Evolutionary conservation across 2,113 vertebrate species (phyloP).

Genomic region (Eurypyga helias): DNA sequence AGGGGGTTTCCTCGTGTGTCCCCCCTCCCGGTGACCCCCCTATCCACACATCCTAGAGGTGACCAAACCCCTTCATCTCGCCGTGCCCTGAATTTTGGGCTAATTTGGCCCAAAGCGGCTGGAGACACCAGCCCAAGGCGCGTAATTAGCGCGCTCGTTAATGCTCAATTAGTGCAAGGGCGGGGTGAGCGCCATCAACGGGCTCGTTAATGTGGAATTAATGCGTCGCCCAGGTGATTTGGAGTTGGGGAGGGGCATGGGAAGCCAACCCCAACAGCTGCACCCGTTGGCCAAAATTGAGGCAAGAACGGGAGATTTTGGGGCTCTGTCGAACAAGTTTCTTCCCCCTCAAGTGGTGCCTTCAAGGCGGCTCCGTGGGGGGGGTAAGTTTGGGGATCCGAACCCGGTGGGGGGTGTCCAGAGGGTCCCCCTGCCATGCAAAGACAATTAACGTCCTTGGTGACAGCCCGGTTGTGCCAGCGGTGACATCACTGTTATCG

Average conservation of each 20-base stretch:
- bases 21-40: not conserved
- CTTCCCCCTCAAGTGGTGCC: not conserved
- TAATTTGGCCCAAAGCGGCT: not conserved
- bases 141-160: not conserved
- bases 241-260: not conserved
- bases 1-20: not conserved
- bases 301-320: not conserved
- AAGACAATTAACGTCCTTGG: not conserved
- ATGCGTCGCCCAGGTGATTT: no score
- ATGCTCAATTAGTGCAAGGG: not conserved
- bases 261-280: not conserved
- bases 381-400: not conserved
- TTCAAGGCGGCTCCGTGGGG: not conserved
- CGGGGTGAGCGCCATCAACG: not conserved
- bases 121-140: fast-evolving
- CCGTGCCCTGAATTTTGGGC: not conserved
- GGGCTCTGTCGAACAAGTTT: not conserved
- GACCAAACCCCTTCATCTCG: not conserved
- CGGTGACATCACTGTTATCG: not conserved
- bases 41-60: not conserved
- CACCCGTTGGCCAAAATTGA: not conserved
- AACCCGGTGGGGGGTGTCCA: not conserved
- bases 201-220: not conserved
- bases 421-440: not conserved
- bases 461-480: not conserved